A percentile compares a stretch with the other conserved stretches of the same genome.
Conservation (phyloP, 2,797 vertebrate genomes). For the Clamator glandarius region DNA sequence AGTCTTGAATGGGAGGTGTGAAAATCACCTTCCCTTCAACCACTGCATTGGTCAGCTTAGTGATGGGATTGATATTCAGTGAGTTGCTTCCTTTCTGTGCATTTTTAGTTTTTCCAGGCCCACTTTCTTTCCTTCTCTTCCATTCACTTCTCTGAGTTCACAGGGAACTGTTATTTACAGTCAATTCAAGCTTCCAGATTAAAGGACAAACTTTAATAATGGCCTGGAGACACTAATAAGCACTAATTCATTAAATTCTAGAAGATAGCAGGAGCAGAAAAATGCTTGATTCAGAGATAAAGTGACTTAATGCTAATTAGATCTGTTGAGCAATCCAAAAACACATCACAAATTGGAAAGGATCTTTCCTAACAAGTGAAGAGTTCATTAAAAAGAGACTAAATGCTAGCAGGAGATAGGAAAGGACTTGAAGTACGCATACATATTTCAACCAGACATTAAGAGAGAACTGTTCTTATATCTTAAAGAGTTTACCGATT, state of each 20-base stretch:
- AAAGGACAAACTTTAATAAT: slow-evolving; percentile 30
- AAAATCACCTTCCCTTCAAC: neutral
- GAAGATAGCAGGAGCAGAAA: slow-evolving; percentile 19
- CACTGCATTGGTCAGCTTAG: neutral
- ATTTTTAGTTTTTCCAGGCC: neutral
- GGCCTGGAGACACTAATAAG: slow-evolving; percentile 10
- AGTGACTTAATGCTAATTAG: slow-evolving; percentile 59
- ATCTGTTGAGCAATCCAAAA: slow-evolving; percentile 52
- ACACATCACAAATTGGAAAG: slow-evolving; percentile 26
- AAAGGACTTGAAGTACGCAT: neutral
- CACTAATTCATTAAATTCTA: slow-evolving; percentile 48
- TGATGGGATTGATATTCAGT: neutral
- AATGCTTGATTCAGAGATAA: slow-evolving; percentile 53
- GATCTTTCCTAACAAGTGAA: slow-evolving; percentile 28
- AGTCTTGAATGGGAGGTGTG: neutral
- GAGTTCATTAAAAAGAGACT: slow-evolving; percentile 41
- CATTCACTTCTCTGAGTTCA: neutral
- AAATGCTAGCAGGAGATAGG: neutral
- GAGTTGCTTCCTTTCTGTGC: neutral
- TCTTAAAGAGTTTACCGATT: neutral
- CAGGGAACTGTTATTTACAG: neutral
- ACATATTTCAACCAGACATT: neutral
- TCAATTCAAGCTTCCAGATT: slow-evolving; percentile 24
- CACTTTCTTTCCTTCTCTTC: neutral
- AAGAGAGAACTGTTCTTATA: neutral